phyloP scores from a whole-genome alignment of 2,113 vertebrate genomes.

The Anser brachyrhynchus region DNA sequence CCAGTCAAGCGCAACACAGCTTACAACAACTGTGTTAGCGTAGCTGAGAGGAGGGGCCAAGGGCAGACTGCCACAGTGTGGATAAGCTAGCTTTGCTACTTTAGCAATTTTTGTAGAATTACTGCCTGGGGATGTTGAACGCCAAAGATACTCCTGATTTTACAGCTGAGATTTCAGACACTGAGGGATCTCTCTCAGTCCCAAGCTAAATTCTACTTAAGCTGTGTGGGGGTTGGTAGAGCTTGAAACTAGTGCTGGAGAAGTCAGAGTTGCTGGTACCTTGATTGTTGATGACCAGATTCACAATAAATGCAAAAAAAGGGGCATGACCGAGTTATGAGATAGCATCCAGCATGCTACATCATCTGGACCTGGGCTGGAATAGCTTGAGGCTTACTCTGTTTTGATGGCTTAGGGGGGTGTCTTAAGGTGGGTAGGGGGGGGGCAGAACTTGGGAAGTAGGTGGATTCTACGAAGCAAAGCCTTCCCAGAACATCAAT shows the following conservation, averaged over 20 bases:
- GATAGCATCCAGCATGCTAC: accelerated
- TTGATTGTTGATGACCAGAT: neutral
- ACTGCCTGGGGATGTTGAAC: neutral
- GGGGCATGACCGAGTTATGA: accelerated
- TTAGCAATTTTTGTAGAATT: neutral
- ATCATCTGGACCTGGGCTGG: neutral
- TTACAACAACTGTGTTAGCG: neutral
- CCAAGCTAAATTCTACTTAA: neutral
- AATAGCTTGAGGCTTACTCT: neutral
- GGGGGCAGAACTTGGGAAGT: neutral
- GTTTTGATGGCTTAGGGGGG: neutral
- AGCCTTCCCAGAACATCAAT: conserved; percentile 32
- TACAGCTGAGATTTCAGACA: neutral
- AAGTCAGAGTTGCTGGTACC: neutral
- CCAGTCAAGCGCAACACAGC: neutral
- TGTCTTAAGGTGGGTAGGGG: neutral
- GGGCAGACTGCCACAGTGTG: neutral
- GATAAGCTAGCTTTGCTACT: neutral
- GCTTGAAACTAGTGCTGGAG: neutral
- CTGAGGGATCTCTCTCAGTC: neutral
- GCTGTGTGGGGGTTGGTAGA: neutral
- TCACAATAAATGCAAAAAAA: neutral
- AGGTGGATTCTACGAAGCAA: neutral
- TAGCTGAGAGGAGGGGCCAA: neutral
- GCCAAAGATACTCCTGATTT: neutral